Evolutionary conservation across 2,797 vertebrate genomes (phyloP).

Genomic region (Sebastes taczanowskii): DNA sequence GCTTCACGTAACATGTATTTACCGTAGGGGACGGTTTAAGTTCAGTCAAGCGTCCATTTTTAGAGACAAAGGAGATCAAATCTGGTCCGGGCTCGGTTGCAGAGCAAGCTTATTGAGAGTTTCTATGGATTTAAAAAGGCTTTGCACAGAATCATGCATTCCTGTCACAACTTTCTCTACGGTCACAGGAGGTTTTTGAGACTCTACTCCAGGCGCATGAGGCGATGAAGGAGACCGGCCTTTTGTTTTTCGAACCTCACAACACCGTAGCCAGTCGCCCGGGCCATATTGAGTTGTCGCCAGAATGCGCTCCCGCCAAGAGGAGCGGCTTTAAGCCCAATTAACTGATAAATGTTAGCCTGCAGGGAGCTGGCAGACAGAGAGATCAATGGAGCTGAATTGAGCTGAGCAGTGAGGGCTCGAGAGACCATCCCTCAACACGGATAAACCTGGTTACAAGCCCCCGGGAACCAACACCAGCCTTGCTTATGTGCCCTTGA

Average conservation of each 20-base stretch:
- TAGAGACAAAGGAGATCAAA: conserved; percentile 8
- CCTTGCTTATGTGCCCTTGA: conserved; percentile 24
- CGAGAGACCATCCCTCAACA: conserved; percentile 25
- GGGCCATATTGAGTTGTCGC: conserved; percentile 46
- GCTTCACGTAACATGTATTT: not conserved
- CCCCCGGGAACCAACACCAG: not conserved
- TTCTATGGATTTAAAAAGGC: conserved; percentile 21
- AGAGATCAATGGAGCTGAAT: conserved; percentile 65
- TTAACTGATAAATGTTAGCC: conserved; percentile 73
- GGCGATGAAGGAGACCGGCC: conserved; percentile 10
- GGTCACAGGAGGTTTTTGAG: conserved; percentile 9
- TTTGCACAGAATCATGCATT: not conserved
- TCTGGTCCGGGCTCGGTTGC: not conserved
- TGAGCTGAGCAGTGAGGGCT: conserved; percentile 11
- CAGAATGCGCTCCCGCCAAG: conserved; percentile 46
- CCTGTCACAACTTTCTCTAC: not conserved
- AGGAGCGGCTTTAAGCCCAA: conserved; percentile 65
- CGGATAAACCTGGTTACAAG: conserved; percentile 13
- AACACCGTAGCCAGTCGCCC: not conserved
- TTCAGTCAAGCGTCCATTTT: not conserved
- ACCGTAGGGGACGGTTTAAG: not conserved
- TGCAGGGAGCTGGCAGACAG: conserved; percentile 56
- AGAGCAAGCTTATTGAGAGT: not conserved
- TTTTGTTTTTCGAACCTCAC: conserved; percentile 36
- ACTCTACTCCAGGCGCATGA: not conserved